These are phyloP conservation scores for Apantesis nais DNA, from an alignment of 2,888 invertebrate genomes.

Conservation along the genomic window DNA sequence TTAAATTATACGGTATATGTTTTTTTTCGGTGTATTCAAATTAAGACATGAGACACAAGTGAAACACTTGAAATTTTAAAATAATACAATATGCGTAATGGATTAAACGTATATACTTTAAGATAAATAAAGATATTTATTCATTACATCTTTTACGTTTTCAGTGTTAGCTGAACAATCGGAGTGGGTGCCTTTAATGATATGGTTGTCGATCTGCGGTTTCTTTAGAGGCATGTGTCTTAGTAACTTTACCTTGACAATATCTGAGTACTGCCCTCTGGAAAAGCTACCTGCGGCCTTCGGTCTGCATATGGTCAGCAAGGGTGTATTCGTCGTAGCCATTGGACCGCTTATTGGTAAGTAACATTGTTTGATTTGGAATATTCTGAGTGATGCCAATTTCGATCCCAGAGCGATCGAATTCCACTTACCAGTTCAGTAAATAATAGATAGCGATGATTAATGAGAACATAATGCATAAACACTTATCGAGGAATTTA, in stretches of 20 bases:
- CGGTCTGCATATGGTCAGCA: constrained; percentile 91
- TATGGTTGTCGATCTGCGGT: constrained; percentile 90
- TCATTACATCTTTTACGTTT: neutral
- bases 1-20: too few species aligned
- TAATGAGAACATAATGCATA: too few species aligned
- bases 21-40: too few species aligned
- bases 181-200: constrained; percentile 88
- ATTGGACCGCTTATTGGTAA: constrained; percentile 90
- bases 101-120: too few species aligned
- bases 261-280: constrained; percentile 90
- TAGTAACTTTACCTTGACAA: constrained; percentile 91
- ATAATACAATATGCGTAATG: too few species aligned
- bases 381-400: too few species aligned
- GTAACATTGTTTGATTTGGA: constrained; percentile 27
- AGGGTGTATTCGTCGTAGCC: constrained; percentile 89
- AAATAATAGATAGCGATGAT: too few species aligned
- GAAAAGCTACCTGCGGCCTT: constrained; percentile 92
- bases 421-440: too few species aligned
- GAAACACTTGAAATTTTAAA: too few species aligned
- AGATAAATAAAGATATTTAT: neutral
- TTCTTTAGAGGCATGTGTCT: constrained; percentile 92
- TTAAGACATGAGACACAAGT: too few species aligned
- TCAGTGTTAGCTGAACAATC: constrained; percentile 90
- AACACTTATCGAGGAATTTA: too few species aligned
- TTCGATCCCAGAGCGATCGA: too few species aligned